phyloP scores from a whole-genome alignment of 2,797 vertebrate species.

The Catostomus latipinnis region DNA sequence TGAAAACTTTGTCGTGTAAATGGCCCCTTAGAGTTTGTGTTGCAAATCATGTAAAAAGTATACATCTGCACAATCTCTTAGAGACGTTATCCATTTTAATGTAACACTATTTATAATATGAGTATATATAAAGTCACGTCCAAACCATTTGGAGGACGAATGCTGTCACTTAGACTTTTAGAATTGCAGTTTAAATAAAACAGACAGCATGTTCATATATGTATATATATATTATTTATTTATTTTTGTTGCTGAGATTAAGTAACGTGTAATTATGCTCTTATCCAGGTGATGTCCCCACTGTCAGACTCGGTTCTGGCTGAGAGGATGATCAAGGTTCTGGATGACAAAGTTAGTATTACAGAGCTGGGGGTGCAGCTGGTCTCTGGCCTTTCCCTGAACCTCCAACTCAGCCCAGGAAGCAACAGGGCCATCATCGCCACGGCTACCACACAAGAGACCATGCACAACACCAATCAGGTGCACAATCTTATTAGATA shows the following conservation, averaged over 20 bases:
- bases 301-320: conserved; percentile 85
- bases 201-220: no score
- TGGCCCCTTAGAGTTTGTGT: no score
- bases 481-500: conserved; percentile 60
- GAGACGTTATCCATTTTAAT: no score
- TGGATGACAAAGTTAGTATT: conserved; percentile 86
- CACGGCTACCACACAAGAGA: conserved; percentile 78
- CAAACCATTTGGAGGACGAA: conserved; percentile 44
- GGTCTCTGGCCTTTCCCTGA: conserved; percentile 82
- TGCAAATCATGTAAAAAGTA: no score
- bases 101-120: no score
- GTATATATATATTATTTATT: no score
- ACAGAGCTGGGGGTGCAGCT: conserved; percentile 83
- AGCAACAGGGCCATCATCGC: conserved; percentile 76
- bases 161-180: conserved; percentile 33
- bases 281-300: conserved; percentile 82
- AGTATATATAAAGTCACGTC: no score
- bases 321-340: conserved; percentile 84
- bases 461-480: conserved; percentile 81
- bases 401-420: conserved; percentile 76
- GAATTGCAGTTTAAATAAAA: conserved; percentile 1
- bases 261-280: not conserved
- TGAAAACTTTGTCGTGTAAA: no score
- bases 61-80: no score
- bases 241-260: not conserved